Base-by-base conservation (phyloP, 1,140 invertebrate species). In the Cydia fagiglandana region DNA sequence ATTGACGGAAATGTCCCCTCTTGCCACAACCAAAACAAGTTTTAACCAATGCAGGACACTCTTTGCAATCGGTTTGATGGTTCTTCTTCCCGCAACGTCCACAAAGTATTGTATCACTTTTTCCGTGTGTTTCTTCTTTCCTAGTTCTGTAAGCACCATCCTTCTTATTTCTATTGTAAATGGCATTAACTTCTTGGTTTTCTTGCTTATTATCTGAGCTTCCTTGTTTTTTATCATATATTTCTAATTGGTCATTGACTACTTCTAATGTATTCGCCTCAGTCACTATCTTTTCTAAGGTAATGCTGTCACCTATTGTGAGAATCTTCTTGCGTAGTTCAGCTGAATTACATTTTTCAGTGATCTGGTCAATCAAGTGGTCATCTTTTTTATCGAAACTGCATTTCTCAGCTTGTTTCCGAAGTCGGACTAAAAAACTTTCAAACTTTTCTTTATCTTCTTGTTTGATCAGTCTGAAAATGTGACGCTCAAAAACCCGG, bases 301-400 rank as follows among this genome's bases (percentile, higher is more conserved):
- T 80, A 34, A 74, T 56, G 12, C 28, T 45, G 64, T 78, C 75
- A 6, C 79, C 81, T 38, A 81, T 77, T 38, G 79, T 77, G 15
- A 82, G 34, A 28, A 78, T 64, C 38, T 78, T 78, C n/a, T 81
- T 77, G 74, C 80, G 75, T n/a, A 83, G 66, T 12, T 81, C 80
- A 7, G 28, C 17, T 10, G 79, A 74, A 20, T 73, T 73, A 74
- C 83, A 81, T 41, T 74, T 77, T 38, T 84, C 81, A 50, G 79
- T 77, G 38, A 74, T 66, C 75, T 84, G 78, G 74, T 82, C 77
- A 34, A 78, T 79, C 20, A 82, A 75, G 13, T 78, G 66, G 10
- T 78, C 79, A 24, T 50, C 41, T 28, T 73, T 73, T n/a, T 28
- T 41, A 61, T 24, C 34, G 17, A 61, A 74, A 13, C 56, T 24